phyloP scores from a whole-genome alignment of 2,888 invertebrate species.

The Brachyptera putata region DNA sequence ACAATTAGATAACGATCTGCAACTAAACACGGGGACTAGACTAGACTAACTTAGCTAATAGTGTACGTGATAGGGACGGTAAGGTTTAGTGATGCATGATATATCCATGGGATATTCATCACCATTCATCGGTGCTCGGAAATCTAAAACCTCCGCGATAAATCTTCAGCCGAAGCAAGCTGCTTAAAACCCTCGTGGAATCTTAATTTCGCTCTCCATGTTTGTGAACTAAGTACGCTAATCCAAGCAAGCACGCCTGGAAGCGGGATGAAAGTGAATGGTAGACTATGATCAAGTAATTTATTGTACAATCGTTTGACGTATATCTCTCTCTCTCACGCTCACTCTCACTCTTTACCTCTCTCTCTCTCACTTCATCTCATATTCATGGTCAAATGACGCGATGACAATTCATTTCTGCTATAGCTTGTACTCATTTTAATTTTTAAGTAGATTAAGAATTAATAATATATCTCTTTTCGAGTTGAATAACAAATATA shows the following conservation, averaged over 20 bases:
- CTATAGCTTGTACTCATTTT: too few relatives aligned
- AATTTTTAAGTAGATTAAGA: too few relatives aligned
- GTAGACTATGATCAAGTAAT: too few relatives aligned
- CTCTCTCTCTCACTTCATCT: too few relatives aligned
- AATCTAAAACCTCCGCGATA: neutral
- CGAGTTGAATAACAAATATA: too few relatives aligned
- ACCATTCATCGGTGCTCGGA: neutral
- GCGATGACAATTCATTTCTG: too few relatives aligned
- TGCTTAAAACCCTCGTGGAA: neutral
- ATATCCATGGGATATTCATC: neutral
- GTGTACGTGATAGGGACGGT: neutral
- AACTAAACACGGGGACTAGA: neutral
- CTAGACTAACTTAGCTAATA: neutral
- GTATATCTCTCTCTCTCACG: too few relatives aligned
- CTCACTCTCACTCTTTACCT: too few relatives aligned
- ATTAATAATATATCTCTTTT: too few relatives aligned
- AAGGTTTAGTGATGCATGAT: neutral
- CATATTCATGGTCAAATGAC: too few relatives aligned
- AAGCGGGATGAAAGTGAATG: neutral
- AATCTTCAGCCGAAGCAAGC: neutral
- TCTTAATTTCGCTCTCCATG: conserved; percentile 3
- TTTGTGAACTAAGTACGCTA: neutral
- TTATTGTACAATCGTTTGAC: too few relatives aligned
- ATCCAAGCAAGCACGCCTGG: neutral
- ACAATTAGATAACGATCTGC: conserved; percentile 1